Conservation (phyloP, 2,797 vertebrate species). For the Chanos chanos region DNA sequence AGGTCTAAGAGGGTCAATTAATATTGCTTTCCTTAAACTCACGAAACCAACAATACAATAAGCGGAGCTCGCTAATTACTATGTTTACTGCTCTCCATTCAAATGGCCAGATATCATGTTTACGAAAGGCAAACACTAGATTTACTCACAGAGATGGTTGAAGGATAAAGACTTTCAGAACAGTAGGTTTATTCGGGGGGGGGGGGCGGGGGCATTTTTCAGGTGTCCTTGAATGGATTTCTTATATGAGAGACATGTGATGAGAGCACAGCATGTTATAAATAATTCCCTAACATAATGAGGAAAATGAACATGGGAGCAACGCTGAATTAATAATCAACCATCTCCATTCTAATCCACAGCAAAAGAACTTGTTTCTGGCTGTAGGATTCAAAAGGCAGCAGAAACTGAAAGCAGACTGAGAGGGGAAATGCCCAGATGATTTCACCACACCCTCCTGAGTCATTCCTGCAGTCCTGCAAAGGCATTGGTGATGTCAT, state of each 20-base stretch:
- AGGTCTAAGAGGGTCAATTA: too few relatives aligned
- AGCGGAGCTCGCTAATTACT: too few relatives aligned
- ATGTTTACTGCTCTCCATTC: too few relatives aligned
- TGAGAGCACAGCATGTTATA: slow-evolving; percentile 67
- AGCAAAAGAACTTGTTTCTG: slow-evolving; percentile 20
- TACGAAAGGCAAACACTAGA: slow-evolving; percentile 4
- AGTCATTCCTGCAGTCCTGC: slow-evolving; percentile 65
- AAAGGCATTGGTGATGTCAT: slow-evolving; percentile 57
- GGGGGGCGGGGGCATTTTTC: slow-evolving; percentile 59
- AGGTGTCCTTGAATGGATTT: slow-evolving; percentile 63
- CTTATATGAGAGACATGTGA: slow-evolving; percentile 55
- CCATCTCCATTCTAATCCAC: slow-evolving; percentile 54
- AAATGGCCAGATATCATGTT: too few relatives aligned
- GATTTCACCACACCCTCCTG: slow-evolving; percentile 61
- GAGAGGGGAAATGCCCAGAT: slow-evolving; percentile 5
- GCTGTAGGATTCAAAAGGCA: slow-evolving; percentile 1
- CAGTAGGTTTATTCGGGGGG: slow-evolving; percentile 66
- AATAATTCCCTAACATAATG: slow-evolving; percentile 73
- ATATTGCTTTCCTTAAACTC: too few relatives aligned
- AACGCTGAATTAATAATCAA: slow-evolving; percentile 70
- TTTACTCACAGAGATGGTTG: slow-evolving; percentile 47
- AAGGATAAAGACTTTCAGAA: slow-evolving; percentile 61
- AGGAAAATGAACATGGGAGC: slow-evolving; percentile 66
- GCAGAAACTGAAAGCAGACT: neutral
- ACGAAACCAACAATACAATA: too few relatives aligned